These are phyloP conservation scores for Spatula versicolor DNA, from an alignment of 2,797 vertebrate species.

Conservation along the genomic window DNA sequence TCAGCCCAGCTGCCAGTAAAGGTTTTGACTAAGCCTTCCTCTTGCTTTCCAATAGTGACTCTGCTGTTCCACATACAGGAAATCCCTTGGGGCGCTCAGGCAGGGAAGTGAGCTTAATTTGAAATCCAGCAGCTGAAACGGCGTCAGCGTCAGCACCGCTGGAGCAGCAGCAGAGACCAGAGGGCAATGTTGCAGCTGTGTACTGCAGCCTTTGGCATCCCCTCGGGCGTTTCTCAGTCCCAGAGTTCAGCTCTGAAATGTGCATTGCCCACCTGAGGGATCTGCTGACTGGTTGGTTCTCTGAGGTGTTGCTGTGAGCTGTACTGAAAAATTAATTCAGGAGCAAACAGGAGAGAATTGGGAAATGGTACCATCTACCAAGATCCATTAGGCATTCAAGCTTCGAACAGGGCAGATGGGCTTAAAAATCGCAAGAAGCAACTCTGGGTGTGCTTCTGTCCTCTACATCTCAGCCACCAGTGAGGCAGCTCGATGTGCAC, in stretches of 20 bases:
- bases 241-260: background rate
- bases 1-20: background rate
- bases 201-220: background rate
- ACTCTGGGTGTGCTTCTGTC: background rate
- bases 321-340: background rate
- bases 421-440: background rate
- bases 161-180: background rate
- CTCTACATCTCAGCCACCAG: background rate
- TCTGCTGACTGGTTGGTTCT: background rate
- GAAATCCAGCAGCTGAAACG: background rate
- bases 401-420: background rate
- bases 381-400: background rate
- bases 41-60: background rate
- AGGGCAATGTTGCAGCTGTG: background rate
- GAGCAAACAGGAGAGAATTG: background rate
- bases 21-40: background rate
- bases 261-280: background rate
- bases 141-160: background rate
- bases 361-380: background rate
- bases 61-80: background rate
- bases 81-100: background rate
- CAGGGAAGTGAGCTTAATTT: background rate
- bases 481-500: background rate
- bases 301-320: background rate
- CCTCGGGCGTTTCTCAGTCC: background rate